phyloP scores from a whole-genome alignment of 2,888 invertebrate genomes.

The Tetanocera ferruginea region DNA sequence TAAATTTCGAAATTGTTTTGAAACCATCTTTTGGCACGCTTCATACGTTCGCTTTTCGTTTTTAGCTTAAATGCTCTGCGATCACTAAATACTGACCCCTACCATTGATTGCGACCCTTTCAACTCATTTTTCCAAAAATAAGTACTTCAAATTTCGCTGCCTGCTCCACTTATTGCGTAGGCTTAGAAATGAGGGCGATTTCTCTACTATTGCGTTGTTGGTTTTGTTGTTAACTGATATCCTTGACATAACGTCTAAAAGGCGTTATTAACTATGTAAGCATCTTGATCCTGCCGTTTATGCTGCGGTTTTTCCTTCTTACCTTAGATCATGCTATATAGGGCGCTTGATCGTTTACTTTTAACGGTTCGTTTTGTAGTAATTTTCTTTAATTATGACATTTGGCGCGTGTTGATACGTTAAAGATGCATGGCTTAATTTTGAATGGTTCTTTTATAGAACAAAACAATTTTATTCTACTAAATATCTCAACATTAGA shows the following conservation, averaged over 20 bases:
- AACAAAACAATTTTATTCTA: no score
- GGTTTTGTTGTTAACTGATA: conserved; percentile 6
- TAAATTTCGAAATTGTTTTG: not conserved
- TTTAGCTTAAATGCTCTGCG: not conserved
- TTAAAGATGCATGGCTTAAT: not conserved
- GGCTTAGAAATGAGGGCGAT: conserved; percentile 43
- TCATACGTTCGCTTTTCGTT: conserved; percentile 18
- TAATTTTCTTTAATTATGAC: conserved; percentile 44
- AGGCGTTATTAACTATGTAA: not conserved
- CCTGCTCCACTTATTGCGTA: not conserved
- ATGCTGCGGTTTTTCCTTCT: not conserved
- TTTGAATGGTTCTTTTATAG: no score
- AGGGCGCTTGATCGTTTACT: not conserved
- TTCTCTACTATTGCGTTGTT: conserved; percentile 40
- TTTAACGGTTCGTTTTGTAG: conserved; percentile 20
- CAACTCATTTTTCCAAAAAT: not conserved
- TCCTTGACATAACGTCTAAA: not conserved
- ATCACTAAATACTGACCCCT: not conserved
- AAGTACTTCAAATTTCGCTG: not conserved
- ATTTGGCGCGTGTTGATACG: conserved; percentile 34
- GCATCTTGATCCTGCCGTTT: not conserved
- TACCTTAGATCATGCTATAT: not conserved
- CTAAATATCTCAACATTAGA: no score
- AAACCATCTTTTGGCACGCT: conserved; percentile 49
- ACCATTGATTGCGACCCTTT: not conserved